phyloP scores from a whole-genome alignment of 2,797 vertebrate species.

The Melanotaenia pygmaea region DNA sequence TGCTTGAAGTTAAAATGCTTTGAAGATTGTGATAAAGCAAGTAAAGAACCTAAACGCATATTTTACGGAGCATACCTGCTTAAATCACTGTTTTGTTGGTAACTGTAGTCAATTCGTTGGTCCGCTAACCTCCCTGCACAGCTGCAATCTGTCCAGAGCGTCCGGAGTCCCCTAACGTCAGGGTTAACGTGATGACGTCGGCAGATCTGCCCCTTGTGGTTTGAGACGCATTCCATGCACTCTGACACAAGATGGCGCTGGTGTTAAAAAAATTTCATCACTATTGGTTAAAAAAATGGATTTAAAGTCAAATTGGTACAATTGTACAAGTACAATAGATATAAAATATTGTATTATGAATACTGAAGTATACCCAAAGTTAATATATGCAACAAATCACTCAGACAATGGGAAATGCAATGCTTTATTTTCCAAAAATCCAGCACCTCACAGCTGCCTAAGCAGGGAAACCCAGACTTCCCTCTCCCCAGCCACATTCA shows the following conservation, averaged over 20 bases:
- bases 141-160: background rate
- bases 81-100: background rate
- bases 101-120: background rate
- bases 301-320: too few species aligned
- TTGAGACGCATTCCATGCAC: background rate
- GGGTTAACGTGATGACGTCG: slow-evolving; percentile 39
- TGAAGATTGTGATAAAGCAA: rapidly evolving
- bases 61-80: background rate
- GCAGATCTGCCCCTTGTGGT: rapidly evolving
- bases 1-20: background rate
- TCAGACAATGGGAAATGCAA: background rate
- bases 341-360: too few species aligned
- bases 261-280: background rate
- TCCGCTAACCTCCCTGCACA: slow-evolving; percentile 13
- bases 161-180: slow-evolving; percentile 21
- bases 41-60: background rate
- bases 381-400: background rate
- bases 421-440: background rate
- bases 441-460: too few species aligned
- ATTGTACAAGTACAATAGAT: too few species aligned
- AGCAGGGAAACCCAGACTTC: too few species aligned
- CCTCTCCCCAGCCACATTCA: too few species aligned
- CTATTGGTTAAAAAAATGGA: too few species aligned
- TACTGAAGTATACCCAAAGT: too few species aligned
- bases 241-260: slow-evolving; percentile 29